These are phyloP conservation scores for Syrmaticus mikado DNA, from an alignment of 2,113 vertebrate species.

Conservation along the genomic window DNA sequence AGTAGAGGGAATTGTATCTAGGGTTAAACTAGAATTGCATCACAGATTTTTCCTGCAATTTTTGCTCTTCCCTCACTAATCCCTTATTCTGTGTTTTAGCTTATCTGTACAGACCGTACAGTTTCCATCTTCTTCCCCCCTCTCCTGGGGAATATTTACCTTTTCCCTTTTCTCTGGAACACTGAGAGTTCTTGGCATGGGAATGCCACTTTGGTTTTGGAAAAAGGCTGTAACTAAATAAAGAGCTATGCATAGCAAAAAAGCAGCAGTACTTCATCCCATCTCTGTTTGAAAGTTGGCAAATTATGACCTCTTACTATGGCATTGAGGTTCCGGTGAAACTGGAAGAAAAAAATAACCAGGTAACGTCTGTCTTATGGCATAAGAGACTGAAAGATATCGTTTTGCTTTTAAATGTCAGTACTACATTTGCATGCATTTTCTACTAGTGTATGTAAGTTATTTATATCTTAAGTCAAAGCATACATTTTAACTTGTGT, in stretches of 20 bases:
- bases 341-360: neutral
- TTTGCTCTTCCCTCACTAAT: slow-evolving; percentile 9
- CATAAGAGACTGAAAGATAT: neutral
- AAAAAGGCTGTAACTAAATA: neutral
- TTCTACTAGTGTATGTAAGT: slow-evolving; percentile 32
- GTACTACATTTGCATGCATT: neutral
- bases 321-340: neutral
- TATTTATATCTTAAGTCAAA: slow-evolving; percentile 72
- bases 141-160: neutral
- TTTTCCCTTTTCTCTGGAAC: neutral
- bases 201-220: neutral
- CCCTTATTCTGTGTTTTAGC: slow-evolving; percentile 1
- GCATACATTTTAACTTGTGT: slow-evolving; percentile 51
- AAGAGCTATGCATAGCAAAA: no score
- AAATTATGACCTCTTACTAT: neutral
- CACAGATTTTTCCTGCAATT: slow-evolving; percentile 8
- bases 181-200: neutral
- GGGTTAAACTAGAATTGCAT: slow-evolving; percentile 20
- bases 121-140: neutral
- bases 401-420: slow-evolving; percentile 3
- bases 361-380: neutral
- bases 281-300: neutral
- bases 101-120: neutral
- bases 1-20: slow-evolving; percentile 26
- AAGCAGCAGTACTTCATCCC: neutral